Evolutionary conservation across 2,888 invertebrate genomes (phyloP), one percentile per base, ranked within the genome.

Genomic region (Allygus modestus): DNA sequence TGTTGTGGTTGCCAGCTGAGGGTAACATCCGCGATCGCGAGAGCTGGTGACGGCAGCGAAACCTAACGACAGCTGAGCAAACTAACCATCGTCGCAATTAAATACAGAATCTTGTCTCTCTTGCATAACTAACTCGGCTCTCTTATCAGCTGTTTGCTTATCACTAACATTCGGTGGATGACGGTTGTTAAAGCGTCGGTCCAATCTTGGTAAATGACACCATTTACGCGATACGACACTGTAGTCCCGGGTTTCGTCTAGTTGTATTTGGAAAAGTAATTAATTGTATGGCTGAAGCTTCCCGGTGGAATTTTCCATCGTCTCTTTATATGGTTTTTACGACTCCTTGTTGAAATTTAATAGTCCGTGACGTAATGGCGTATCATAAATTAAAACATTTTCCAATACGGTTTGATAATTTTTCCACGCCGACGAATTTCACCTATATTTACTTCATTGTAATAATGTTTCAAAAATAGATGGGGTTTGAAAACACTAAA

Each of bases 71-170:
- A 28, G 15, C 65, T 65, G 31, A 65, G 31, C 65, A 65, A 26
- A 65, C 54, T 54, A 54, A 23, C 54, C 11, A 23, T n/a, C 0
- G 17, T 11, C 65, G 31, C 58, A 58, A 58, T 58, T 58, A 51
- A 51, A 58, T 23, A 58, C 65, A 65, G 65, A 26, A 65, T 28
- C 65, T 46, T 17, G 11, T 2, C 46, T 46, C 46, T 23, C 20
- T 58, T 58, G 23, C 58, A 23, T 58, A 58, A 58, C 46, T 58
- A 58, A 58, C 46, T 37, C 37, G 37, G 37, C 4, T 20, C 58
- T 20, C 58, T 65, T 65, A 65, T 65, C 65, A 65, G 65, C 65
- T 65, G 31, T 65, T 58, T 15, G 65, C 65, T 31, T 31, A 58
- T 58, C 58, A n/a, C n/a, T n/a, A n/a, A n/a, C n/a, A 58, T 7